Percentiles rank a stretch among this genome's conserved stretches.
phyloP scores from a whole-genome alignment of 2,797 vertebrate genomes.

The Thaleichthys pacificus region DNA sequence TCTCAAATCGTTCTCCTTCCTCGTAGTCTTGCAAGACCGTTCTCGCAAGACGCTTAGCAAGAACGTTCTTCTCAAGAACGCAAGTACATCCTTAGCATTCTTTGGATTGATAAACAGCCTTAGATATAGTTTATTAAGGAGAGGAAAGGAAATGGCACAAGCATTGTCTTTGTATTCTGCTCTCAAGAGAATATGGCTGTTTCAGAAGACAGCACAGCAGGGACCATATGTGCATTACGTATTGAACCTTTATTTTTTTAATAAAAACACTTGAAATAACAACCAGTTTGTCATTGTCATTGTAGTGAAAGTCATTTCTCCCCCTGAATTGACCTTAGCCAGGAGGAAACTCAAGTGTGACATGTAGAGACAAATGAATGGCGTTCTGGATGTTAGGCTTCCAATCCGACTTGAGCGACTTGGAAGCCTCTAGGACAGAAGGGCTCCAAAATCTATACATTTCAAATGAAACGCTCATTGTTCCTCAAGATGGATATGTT shows the following conservation, averaged over 20 bases:
- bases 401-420: slow-evolving; percentile 35
- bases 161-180: neutral
- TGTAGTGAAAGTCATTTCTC: slow-evolving; percentile 35
- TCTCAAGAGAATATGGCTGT: neutral
- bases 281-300: slow-evolving; percentile 20
- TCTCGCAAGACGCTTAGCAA: no score
- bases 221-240: neutral
- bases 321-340: slow-evolving; percentile 33
- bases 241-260: neutral
- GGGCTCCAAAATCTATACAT: slow-evolving; percentile 41
- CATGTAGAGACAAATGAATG: slow-evolving; percentile 52
- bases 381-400: slow-evolving; percentile 47
- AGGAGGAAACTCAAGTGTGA: slow-evolving; percentile 29
- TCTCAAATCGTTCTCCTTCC: no score
- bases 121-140: neutral
- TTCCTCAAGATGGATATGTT: slow-evolving; percentile 41
- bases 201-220: neutral
- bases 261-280: neutral
- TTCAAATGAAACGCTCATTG: slow-evolving; percentile 48
- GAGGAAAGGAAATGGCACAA: neutral
- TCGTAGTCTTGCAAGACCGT: no score
- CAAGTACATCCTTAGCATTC: no score
- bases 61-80: no score
- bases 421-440: slow-evolving; percentile 20
- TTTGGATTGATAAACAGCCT: neutral